Conservation (phyloP, 2,113 vertebrate genomes). For the Pampusana beccarii region DNA sequence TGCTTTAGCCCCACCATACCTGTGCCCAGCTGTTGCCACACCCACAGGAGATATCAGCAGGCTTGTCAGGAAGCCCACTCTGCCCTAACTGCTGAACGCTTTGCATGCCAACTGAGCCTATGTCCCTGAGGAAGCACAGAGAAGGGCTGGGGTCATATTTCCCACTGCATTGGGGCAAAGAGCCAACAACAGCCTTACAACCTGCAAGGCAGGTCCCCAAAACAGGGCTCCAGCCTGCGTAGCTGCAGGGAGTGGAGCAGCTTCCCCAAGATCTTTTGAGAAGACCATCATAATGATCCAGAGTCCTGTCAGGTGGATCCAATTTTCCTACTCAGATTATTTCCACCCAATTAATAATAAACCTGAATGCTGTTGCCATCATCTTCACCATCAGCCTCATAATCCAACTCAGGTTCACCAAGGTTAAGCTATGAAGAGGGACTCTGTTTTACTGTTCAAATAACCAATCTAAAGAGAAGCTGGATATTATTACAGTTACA, state of each 20-base stretch:
- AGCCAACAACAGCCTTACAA: neutral
- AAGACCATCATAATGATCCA: neutral
- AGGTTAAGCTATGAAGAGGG: neutral
- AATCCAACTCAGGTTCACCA: neutral
- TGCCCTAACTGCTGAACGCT: neutral
- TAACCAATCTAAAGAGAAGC: neutral
- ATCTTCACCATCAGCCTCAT: neutral
- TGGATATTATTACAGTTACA: neutral
- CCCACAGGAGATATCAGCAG: rapidly evolving
- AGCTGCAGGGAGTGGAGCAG: neutral
- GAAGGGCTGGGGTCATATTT: rapidly evolving
- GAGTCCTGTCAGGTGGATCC: neutral
- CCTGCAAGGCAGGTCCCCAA: neutral
- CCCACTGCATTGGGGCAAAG: rapidly evolving
- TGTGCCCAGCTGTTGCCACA: neutral
- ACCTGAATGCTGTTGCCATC: neutral
- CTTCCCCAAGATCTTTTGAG: neutral
- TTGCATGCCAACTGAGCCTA: neutral
- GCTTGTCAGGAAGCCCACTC: neutral
- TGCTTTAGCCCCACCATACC: neutral
- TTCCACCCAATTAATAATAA: neutral
- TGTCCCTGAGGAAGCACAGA: neutral
- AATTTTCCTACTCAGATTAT: neutral
- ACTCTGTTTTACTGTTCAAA: neutral
- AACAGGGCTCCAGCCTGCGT: neutral